phyloP scores from a whole-genome alignment of 2,113 vertebrate species.

The Anoura caudifer region DNA sequence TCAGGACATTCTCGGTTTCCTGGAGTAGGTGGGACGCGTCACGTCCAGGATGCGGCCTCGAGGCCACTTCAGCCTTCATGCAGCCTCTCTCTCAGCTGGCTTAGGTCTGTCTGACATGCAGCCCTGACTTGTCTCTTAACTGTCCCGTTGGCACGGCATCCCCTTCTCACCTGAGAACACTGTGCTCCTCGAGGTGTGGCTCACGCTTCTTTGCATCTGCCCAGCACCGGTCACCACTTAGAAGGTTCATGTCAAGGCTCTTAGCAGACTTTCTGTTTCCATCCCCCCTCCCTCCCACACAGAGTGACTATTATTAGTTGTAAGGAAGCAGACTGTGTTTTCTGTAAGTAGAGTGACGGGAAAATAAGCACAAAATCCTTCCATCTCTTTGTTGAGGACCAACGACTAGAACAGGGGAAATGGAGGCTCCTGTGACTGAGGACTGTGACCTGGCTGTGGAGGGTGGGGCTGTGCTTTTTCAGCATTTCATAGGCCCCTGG shows the following conservation, averaged over 20 bases:
- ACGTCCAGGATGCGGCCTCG: constrained; percentile 20
- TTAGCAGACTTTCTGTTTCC: background rate
- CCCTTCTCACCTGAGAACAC: background rate
- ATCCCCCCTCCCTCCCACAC: background rate
- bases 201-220: background rate
- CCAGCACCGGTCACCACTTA: background rate
- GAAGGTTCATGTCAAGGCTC: background rate
- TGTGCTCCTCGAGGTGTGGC: rapidly evolving
- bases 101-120: background rate
- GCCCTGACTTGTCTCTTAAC: background rate
- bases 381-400: background rate
- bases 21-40: background rate
- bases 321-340: background rate
- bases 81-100: background rate
- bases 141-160: rapidly evolving
- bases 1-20: background rate
- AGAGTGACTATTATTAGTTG: background rate
- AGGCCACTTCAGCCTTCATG: too few relatives aligned
- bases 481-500: rapidly evolving
- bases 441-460: too few relatives aligned
- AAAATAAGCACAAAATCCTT: background rate
- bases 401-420: background rate
- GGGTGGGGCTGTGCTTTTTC: background rate
- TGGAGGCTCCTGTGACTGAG: rapidly evolving
- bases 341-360: background rate